A percentile compares a stretch with the other conserved stretches of the same genome.
phyloP scores from a whole-genome alignment of 2,113 vertebrate genomes.

The Chrysochloris asiatica region DNA sequence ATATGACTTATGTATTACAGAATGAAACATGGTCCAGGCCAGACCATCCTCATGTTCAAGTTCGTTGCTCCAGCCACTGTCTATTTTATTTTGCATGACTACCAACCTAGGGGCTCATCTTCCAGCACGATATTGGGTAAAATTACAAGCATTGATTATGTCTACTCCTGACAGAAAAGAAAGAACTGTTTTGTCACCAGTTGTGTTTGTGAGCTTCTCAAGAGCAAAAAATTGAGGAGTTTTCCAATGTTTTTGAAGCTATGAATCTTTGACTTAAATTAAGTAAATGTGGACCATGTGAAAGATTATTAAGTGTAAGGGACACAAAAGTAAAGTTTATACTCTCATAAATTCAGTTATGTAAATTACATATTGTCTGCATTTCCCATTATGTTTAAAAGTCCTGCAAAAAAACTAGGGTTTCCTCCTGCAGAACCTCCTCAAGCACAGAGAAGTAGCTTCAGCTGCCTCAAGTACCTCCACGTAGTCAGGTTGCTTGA shows the following conservation, averaged over 20 bases:
- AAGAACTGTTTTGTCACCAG: not conserved
- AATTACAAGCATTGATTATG: not conserved
- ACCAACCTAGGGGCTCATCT: not conserved
- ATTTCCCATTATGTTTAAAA: not conserved
- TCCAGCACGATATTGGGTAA: not conserved
- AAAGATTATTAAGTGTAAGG: not conserved
- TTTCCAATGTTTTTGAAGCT: constrained; percentile 2
- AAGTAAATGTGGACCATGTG: too few relatives aligned
- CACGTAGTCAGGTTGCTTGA: not conserved
- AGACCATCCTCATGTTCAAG: not conserved
- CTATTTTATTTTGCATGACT: not conserved
- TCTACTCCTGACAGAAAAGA: not conserved
- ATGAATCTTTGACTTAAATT: not conserved
- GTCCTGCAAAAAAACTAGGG: not conserved
- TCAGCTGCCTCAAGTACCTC: too few relatives aligned
- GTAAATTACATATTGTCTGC: not conserved
- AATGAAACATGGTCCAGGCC: not conserved
- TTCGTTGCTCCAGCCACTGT: not conserved
- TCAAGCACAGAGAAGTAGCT: not conserved
- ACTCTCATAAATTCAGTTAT: not conserved
- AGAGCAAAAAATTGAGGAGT: not conserved
- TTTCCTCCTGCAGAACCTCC: not conserved
- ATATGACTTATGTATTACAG: not conserved
- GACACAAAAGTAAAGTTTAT: not conserved
- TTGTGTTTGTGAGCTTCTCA: not conserved